Evolutionary conservation across 2,113 vertebrate species (phyloP).

Genomic region (Pungitius pungitius): DNA sequence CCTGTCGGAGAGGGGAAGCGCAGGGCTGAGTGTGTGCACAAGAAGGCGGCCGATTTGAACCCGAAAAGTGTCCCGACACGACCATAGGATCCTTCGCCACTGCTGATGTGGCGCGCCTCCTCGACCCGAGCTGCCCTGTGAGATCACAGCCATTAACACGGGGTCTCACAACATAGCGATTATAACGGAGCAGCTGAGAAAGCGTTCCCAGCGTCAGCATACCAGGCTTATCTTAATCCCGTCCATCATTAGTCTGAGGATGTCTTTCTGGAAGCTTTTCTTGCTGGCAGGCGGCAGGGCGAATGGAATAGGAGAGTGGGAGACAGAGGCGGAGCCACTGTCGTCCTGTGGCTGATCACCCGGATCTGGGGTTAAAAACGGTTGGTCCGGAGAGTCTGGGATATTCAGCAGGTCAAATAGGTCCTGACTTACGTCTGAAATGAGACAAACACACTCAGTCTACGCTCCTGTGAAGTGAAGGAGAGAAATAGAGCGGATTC

Average conservation of each 20-base stretch:
- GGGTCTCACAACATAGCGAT: neutral
- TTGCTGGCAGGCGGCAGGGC: conserved; percentile 79
- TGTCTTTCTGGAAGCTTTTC: conserved; percentile 91
- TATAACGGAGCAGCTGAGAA: neutral
- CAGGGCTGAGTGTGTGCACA: conserved; percentile 89
- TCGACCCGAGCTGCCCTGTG: conserved; percentile 81
- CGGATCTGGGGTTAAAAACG: conserved; percentile 74
- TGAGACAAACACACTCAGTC: neutral
- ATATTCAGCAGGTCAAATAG: conserved; percentile 89
- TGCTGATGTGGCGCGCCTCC: conserved; percentile 84
- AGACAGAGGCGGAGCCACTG: conserved; percentile 75
- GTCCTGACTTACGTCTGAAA: conserved; percentile 86
- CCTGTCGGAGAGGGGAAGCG: conserved; percentile 82
- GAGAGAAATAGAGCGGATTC: neutral
- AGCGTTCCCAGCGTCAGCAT: neutral
- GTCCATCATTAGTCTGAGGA: conserved; percentile 89
- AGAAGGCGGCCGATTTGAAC: conserved; percentile 91
- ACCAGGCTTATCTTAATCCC: conserved; percentile 89
- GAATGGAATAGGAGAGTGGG: conserved; percentile 74
- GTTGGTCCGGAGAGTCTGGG: conserved; percentile 84
- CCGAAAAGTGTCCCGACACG: conserved; percentile 91
- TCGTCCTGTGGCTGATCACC: conserved; percentile 81
- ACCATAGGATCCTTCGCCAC: conserved; percentile 90
- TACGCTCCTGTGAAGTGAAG: neutral
- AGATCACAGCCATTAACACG: conserved; percentile 8